phyloP scores from a whole-genome alignment of 2,113 vertebrate genomes.

The Carettochelys insculpta region DNA sequence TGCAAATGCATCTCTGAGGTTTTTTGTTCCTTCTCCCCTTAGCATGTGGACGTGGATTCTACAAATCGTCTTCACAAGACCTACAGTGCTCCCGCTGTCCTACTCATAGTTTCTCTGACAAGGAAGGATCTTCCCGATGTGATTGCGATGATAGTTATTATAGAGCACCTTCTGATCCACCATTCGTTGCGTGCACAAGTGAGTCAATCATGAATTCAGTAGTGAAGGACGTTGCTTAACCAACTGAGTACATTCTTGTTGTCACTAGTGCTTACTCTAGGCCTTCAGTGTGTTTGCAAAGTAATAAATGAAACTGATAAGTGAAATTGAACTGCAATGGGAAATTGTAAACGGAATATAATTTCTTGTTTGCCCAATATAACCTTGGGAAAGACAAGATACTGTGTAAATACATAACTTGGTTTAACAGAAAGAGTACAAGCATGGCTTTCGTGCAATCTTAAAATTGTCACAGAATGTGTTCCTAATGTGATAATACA shows the following conservation, averaged over 20 bases:
- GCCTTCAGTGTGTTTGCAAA: conserved; percentile 20
- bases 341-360: not conserved
- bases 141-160: conserved; percentile 98
- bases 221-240: conserved; percentile 53
- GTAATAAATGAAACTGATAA: conserved; percentile 31
- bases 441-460: not conserved
- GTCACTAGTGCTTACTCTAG: conserved; percentile 8
- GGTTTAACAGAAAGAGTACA: not conserved
- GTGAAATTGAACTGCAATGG: conserved; percentile 31
- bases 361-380: conserved; percentile 4
- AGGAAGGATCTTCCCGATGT: conserved; percentile 94
- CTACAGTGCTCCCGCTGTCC: conserved; percentile 97
- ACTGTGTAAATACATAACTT: not conserved
- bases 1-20: conserved; percentile 20
- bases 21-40: conserved; percentile 43
- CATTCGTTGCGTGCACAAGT: conserved; percentile 95
- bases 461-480: not conserved
- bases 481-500: not conserved
- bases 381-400: not conserved
- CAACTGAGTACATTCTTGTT: conserved; percentile 34
- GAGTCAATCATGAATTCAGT: conserved; percentile 77
- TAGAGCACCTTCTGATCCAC: conserved; percentile 89
- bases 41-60: conserved; percentile 97
- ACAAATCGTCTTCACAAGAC: conserved; percentile 99
- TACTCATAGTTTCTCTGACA: conserved; percentile 93